A percentile compares a stretch with the other conserved stretches of the same genome.
These are phyloP conservation scores for Caenorhabditis inopinata DNA, from an alignment of 1,140 invertebrate species.

Conservation along the genomic window DNA sequence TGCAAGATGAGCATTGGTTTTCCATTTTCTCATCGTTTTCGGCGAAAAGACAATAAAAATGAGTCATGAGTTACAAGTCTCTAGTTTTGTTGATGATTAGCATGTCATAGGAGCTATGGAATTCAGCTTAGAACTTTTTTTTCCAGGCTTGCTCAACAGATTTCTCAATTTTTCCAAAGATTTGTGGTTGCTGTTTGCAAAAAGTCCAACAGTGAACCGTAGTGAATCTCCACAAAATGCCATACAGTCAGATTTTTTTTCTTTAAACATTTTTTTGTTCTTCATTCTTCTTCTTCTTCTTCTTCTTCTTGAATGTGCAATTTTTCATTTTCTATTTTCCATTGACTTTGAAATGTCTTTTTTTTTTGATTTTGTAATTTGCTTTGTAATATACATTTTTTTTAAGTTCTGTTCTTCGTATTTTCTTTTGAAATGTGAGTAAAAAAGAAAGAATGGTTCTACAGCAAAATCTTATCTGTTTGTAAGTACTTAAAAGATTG, in stretches of 20 bases:
- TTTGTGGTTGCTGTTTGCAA: too few relatives aligned
- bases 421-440: too few relatives aligned
- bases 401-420: too few relatives aligned
- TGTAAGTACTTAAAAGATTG: slow-evolving; percentile 7
- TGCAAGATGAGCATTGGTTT: slow-evolving; percentile 8
- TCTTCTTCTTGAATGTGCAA: background rate
- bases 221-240: slow-evolving; percentile 26
- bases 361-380: background rate
- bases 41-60: slow-evolving; percentile 32
- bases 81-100: background rate
- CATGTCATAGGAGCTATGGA: background rate
- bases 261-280: background rate
- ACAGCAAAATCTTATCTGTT: background rate
- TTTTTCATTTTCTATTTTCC: background rate
- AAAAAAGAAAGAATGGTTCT: too few relatives aligned
- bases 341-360: background rate
- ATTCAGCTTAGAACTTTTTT: background rate
- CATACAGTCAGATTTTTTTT: background rate
- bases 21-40: background rate
- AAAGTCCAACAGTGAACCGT: too few relatives aligned
- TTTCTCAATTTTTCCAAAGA: background rate
- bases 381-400: background rate
- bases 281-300: background rate
- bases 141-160: background rate
- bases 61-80: slow-evolving; percentile 4